These are phyloP conservation scores for Paracentrotus lividus DNA, from an alignment of 53 echinoderm and acorn worm genomes.

Conservation along the genomic window DNA sequence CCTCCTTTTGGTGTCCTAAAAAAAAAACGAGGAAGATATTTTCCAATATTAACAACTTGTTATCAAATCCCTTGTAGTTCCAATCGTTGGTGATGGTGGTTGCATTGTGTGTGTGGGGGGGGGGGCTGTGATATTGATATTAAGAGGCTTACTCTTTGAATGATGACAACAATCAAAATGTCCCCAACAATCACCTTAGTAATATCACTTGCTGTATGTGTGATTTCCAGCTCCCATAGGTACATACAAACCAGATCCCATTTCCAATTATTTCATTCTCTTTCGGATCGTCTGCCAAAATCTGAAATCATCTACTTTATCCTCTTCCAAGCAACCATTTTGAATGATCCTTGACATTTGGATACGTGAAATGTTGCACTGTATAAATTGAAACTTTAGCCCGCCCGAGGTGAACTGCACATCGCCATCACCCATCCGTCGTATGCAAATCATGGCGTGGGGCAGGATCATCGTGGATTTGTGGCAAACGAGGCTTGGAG, in stretches of 20 bases:
- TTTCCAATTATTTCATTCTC: neutral
- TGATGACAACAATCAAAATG: neutral
- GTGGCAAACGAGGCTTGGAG: neutral
- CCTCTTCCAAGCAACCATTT: slow-evolving; percentile 8
- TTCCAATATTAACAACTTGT: too few relatives aligned
- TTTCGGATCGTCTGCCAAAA: neutral
- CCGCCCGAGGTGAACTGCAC: neutral
- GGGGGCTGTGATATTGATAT: neutral
- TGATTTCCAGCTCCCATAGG: neutral
- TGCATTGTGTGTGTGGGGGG: too few relatives aligned
- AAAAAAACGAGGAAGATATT: too few relatives aligned
- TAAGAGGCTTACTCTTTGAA: neutral
- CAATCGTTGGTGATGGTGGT: too few relatives aligned
- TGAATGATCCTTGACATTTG: slow-evolving; percentile 51
- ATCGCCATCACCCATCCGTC: neutral
- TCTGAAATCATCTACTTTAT: neutral
- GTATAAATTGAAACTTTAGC: slow-evolving; percentile 56
- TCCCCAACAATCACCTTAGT: neutral
- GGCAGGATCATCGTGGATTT: slow-evolving; percentile 6
- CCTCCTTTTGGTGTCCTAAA: too few relatives aligned
- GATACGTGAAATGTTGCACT: slow-evolving; percentile 26
- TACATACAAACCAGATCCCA: neutral
- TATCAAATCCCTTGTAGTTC: too few relatives aligned
- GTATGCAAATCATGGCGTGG: slow-evolving; percentile 23
- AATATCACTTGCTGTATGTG: neutral